Evolutionary conservation across 2,888 invertebrate species (phyloP).

Genomic region (Rhamphomyia laevipes): DNA sequence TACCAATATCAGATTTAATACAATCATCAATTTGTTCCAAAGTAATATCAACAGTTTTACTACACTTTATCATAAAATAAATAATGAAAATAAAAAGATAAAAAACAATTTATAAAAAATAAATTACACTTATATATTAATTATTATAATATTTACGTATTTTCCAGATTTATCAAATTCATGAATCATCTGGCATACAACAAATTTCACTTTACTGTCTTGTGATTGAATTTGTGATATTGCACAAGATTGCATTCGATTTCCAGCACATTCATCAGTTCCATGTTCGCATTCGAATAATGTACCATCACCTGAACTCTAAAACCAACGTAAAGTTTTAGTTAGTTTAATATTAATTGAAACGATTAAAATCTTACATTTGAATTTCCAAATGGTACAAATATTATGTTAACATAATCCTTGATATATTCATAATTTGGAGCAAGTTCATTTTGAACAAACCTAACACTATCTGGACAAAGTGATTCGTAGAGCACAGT

Average conservation of each 20-base stretch:
- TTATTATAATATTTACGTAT: neutral
- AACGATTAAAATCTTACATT: constrained; percentile 11
- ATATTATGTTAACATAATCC: constrained; percentile 39
- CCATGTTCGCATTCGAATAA: constrained; percentile 53
- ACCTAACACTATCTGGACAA: constrained; percentile 48
- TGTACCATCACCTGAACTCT: constrained; percentile 29
- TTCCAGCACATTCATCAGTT: constrained; percentile 48
- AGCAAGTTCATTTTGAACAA: constrained; percentile 43
- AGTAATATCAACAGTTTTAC: constrained; percentile 30
- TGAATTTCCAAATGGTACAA: constrained; percentile 56
- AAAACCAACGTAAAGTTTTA: neutral
- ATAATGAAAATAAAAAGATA: too few relatives aligned
- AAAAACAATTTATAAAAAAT: too few relatives aligned
- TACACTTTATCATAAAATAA: constrained; percentile 32
- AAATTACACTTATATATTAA: too few relatives aligned
- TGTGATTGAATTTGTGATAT: constrained; percentile 23
- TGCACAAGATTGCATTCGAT: constrained; percentile 50
- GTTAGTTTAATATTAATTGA: too few relatives aligned
- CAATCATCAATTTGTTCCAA: constrained; percentile 34
- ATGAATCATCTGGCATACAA: constrained; percentile 38
- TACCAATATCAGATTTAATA: constrained; percentile 35
- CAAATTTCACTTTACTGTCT: constrained; percentile 32
- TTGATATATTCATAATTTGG: constrained; percentile 41
- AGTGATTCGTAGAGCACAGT: constrained; percentile 48
- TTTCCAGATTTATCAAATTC: constrained; percentile 28